Evolutionary conservation across 2,113 vertebrate species (phyloP).

Genomic region (Sinocyclocheilus anophthalmus): DNA sequence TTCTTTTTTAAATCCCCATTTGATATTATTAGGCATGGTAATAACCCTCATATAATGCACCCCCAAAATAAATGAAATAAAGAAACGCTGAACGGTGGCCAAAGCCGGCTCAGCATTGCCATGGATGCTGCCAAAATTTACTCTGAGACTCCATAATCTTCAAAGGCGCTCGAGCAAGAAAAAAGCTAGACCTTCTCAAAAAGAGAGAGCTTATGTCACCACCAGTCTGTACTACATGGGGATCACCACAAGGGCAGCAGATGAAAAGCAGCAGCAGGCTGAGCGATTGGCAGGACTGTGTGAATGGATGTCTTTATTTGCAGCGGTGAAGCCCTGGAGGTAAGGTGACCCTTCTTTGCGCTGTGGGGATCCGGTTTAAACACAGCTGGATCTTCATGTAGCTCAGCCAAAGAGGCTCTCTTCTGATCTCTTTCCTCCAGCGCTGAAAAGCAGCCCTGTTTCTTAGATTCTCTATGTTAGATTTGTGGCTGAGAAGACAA

Average conservation of each 20-base stretch:
- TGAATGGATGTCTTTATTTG: slow-evolving; percentile 50
- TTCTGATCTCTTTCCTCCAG: slow-evolving; percentile 21
- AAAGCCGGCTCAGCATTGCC: not conserved
- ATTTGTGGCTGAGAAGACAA: not conserved
- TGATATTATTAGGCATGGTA: not conserved
- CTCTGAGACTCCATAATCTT: slow-evolving; percentile 18
- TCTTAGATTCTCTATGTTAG: slow-evolving; percentile 5
- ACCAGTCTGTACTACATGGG: slow-evolving; percentile 39
- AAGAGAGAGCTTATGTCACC: slow-evolving; percentile 24
- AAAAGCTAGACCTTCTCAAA: slow-evolving; percentile 31
- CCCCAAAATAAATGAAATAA: slow-evolving; percentile 2
- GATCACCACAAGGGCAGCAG: slow-evolving; percentile 37
- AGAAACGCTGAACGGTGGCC: slow-evolving; percentile 1
- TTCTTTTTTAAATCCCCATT: not conserved
- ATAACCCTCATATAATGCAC: not conserved
- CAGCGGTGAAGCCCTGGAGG: slow-evolving; percentile 11
- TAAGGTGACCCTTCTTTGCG: slow-evolving; percentile 20
- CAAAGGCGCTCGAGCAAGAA: slow-evolving; percentile 29
- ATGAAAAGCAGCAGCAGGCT: slow-evolving; percentile 26
- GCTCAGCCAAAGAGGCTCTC: slow-evolving; percentile 25
- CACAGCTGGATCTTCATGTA: slow-evolving; percentile 65
- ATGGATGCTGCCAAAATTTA: not conserved
- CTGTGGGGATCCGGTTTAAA: slow-evolving; percentile 59
- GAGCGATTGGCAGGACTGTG: slow-evolving; percentile 21
- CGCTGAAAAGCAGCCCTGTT: slow-evolving; percentile 44